Base-by-base conservation (phyloP, 2,113 vertebrate genomes). In the Salvelinus sp. region DNA sequence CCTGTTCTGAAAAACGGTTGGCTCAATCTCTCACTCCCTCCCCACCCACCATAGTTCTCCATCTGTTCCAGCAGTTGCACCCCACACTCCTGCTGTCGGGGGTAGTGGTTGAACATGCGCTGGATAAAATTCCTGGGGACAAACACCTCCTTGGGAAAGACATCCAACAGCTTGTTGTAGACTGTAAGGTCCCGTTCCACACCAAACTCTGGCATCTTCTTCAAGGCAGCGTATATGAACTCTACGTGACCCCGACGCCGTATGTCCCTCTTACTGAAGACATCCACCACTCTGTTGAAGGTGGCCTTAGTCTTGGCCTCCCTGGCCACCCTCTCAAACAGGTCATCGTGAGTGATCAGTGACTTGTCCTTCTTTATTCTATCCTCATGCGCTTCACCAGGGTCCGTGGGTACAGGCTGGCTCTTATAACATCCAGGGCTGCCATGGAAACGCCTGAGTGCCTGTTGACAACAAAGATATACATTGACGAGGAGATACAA, bases 81-180 rank as follows among this genome's bases (percentile, higher is more conserved):
- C 0, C 91, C 96, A 14, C 96, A 97, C 88, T 96, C 94, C 85
- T 97, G 96, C 88, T 97, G 96, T 20, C 94, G 88, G 0, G 96
- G 96, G 38, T 96, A 97, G 80, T 97, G 95, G 82, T 95, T 89
- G 70, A 95, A 97, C 91, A 96, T 95, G 2, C 84, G 85, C 87
- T 97, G 96, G 80, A 97, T 90, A 16, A 86, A 78, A 87, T 93
- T 96, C 1, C 82, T 89, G 2, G 95, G 94, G 12, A 93, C 90
- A 9, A 97, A 97, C 28, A 97, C 91, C 80, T 96, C 96, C 85
- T 97, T 97, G 69, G 96, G 96, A 75, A 97, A 97, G 50, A 97
- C 79, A 0, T 96, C 95, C 47, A 97, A 87, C 70, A 97, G 89
- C 79, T 88, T 91, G 92, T 97, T 96, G 88, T 97, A 97, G 69